A percentile compares a stretch with the other conserved stretches of the same genome.
Evolutionary conservation across 2,797 vertebrate genomes (phyloP).

Genomic region (Liparis tanakae): DNA sequence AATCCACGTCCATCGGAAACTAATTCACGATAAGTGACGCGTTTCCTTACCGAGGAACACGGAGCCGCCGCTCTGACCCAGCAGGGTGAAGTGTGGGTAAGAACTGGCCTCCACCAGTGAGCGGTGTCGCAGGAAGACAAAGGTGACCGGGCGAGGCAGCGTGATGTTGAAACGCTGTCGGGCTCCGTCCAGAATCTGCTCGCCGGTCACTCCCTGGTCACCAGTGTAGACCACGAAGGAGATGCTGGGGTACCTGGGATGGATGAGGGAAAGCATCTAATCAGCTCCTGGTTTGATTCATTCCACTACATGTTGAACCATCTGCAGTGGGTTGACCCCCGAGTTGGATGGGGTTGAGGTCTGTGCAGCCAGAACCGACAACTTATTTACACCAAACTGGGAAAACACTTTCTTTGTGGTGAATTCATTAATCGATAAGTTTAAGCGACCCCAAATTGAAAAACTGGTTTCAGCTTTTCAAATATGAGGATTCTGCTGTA

Average conservation of each 20-base stretch:
- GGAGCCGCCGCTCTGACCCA: constrained; percentile 93
- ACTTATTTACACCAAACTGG: too few relatives aligned
- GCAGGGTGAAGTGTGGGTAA: constrained; percentile 92
- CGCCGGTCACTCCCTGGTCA: constrained; percentile 83
- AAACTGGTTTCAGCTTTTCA: too few relatives aligned
- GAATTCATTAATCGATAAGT: too few relatives aligned
- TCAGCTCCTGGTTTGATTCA: background rate
- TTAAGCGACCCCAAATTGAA: too few relatives aligned
- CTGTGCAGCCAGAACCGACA: too few relatives aligned
- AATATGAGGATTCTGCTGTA: too few relatives aligned
- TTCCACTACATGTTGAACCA: background rate
- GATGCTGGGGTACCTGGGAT: constrained; percentile 84
- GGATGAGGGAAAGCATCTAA: background rate
- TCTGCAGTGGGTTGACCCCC: background rate
- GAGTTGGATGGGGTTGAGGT: too few relatives aligned
- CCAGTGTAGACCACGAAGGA: constrained; percentile 91
- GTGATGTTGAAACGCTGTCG: constrained; percentile 90
- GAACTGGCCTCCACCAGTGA: constrained; percentile 88
- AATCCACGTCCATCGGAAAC: background rate
- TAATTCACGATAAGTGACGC: background rate
- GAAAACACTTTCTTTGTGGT: too few relatives aligned
- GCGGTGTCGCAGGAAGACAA: constrained; percentile 89
- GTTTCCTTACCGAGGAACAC: constrained; percentile 82
- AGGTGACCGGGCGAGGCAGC: constrained; percentile 84
- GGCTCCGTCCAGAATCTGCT: constrained; percentile 89